Evolutionary conservation across 2,797 vertebrate species (phyloP).

Genomic region (Ambastaia sidthimunki): DNA sequence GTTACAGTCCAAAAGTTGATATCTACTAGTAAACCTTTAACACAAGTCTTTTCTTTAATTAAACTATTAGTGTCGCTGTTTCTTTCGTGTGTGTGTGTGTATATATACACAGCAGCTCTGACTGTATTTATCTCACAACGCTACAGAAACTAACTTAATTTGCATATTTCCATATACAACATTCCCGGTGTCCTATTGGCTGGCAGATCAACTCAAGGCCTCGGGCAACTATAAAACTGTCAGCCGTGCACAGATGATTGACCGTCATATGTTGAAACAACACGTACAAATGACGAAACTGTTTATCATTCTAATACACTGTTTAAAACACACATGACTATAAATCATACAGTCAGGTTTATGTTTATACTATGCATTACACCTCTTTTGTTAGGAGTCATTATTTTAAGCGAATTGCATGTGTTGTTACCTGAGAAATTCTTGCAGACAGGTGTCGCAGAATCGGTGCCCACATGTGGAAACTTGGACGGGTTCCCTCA

Average conservation of each 20-base stretch:
- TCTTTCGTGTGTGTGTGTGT: background rate
- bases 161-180: slow-evolving; percentile 25
- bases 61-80: background rate
- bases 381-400: background rate
- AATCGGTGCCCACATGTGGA: slow-evolving; percentile 98
- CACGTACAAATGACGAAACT: background rate
- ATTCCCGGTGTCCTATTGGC: slow-evolving; percentile 12
- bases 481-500: slow-evolving; percentile 96
- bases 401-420: background rate
- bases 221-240: background rate
- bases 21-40: too few relatives aligned
- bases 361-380: background rate
- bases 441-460: slow-evolving; percentile 98
- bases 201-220: slow-evolving; percentile 10
- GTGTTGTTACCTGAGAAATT: slow-evolving; percentile 89
- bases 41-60: too few relatives aligned
- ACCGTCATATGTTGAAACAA: slow-evolving; percentile 3
- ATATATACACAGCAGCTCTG: background rate
- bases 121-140: background rate
- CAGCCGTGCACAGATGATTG: background rate
- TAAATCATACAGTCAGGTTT: background rate
- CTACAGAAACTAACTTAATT: slow-evolving; percentile 9
- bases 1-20: too few relatives aligned
- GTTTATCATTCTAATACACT: background rate
- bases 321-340: background rate